Percentiles rank a stretch among this genome's conserved stretches.
phyloP scores from a whole-genome alignment of 2,888 invertebrate genomes.

The Carabus problematicus region DNA sequence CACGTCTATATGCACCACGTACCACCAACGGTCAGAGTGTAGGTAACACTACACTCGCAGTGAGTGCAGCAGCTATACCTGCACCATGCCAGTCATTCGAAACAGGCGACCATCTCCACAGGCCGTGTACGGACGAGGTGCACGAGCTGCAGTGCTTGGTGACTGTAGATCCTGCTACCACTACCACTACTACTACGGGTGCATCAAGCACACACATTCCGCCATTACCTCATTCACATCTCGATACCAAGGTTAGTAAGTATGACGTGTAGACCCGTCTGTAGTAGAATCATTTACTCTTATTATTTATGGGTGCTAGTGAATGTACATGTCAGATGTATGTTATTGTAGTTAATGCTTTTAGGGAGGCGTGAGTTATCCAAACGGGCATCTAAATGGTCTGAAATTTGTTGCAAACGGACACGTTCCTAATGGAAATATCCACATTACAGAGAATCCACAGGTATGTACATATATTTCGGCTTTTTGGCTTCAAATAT shows the following conservation, averaged over 20 bases:
- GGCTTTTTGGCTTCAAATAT: neutral
- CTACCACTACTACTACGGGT: conserved; percentile 50
- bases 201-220: conserved; percentile 55
- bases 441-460: conserved; percentile 74
- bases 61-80: conserved; percentile 50
- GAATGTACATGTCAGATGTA: conserved; percentile 12
- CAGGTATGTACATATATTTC: conserved; percentile 60
- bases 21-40: conserved; percentile 28
- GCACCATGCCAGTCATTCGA: conserved; percentile 37
- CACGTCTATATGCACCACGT: conserved; percentile 45
- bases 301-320: neutral
- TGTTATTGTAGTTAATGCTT: conserved; percentile 36
- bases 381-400: conserved; percentile 63
- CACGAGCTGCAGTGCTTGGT: conserved; percentile 59
- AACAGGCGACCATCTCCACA: neutral
- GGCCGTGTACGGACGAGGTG: conserved; percentile 50
- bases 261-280: too few relatives aligned
- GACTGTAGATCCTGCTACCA: conserved; percentile 51
- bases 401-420: conserved; percentile 61
- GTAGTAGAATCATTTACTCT: too few relatives aligned
- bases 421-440: conserved; percentile 65
- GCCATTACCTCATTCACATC: conserved; percentile 52
- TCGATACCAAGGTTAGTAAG: conserved; percentile 65
- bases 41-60: conserved; percentile 51
- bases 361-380: conserved; percentile 59